These are phyloP conservation scores for Zele albiditarsus DNA, from an alignment of 2,888 invertebrate species.

Conservation along the genomic window DNA sequence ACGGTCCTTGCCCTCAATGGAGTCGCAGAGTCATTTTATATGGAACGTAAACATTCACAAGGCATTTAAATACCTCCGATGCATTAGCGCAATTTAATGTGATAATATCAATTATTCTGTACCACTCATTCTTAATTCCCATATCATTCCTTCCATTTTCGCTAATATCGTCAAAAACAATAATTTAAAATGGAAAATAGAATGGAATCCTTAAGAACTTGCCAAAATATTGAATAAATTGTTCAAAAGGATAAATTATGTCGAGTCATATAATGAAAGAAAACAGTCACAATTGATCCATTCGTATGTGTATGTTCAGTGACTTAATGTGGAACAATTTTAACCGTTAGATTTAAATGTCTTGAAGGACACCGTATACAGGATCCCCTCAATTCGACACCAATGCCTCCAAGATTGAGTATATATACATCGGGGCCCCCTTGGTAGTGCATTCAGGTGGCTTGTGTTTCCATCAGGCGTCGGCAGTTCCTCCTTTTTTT, in stretches of 20 bases:
- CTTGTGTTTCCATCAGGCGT: constrained; percentile 58
- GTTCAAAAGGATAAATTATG: too few relatives aligned
- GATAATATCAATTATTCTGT: neutral
- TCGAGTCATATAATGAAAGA: too few relatives aligned
- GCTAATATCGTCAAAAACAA: too few relatives aligned
- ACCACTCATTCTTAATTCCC: neutral
- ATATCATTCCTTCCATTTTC: neutral
- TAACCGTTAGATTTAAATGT: constrained; percentile 19
- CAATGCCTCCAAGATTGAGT: constrained; percentile 58
- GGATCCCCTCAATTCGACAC: constrained; percentile 45
- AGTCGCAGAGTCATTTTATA: constrained; percentile 51
- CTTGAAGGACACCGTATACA: neutral
- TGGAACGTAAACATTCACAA: constrained; percentile 6
- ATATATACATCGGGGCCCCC: constrained; percentile 57
- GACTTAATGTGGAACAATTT: neutral
- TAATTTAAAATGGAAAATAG: too few relatives aligned
- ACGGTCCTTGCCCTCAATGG: constrained; percentile 67
- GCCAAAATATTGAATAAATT: too few relatives aligned
- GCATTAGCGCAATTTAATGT: neutral
- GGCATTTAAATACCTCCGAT: neutral
- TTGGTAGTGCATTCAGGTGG: constrained; percentile 68
- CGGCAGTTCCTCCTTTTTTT: constrained; percentile 29
- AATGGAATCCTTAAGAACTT: too few relatives aligned
- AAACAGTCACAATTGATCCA: too few relatives aligned
- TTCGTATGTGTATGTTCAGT: neutral